phyloP scores from a whole-genome alignment of 2,888 invertebrate species.

The Chromoteleia sp. region DNA sequence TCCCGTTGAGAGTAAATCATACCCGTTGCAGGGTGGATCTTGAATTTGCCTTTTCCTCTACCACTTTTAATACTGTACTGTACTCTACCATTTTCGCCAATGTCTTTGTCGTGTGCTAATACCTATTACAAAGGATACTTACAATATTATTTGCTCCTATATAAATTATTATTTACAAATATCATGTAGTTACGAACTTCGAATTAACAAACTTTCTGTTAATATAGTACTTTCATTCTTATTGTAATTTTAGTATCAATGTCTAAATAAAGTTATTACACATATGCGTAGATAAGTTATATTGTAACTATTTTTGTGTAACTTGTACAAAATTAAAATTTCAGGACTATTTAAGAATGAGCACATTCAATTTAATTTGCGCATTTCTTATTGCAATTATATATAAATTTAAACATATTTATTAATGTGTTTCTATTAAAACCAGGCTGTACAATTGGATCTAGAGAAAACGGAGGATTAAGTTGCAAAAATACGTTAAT shows the following conservation, averaged over 20 bases:
- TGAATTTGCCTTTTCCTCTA: constrained; percentile 91
- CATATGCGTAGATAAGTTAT: constrained; percentile 6
- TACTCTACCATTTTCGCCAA: constrained; percentile 92
- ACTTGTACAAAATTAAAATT: background rate
- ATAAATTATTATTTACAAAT: background rate
- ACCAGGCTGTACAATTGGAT: background rate
- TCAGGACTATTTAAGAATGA: too few species aligned
- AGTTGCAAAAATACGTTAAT: constrained; percentile 40
- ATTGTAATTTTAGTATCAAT: constrained; percentile 16
- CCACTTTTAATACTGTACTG: constrained; percentile 93
- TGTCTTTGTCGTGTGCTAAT: constrained; percentile 93
- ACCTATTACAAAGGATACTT: constrained; percentile 86
- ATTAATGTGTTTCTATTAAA: too few species aligned
- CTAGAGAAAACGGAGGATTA: background rate
- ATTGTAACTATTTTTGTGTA: constrained; percentile 3
- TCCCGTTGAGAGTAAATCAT: constrained; percentile 91
- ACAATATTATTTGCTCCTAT: background rate
- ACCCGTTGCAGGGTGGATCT: constrained; percentile 92
- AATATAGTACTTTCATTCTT: constrained; percentile 4
- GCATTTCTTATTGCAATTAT: too few species aligned
- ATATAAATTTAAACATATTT: too few species aligned
- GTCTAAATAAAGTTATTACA: constrained; percentile 17
- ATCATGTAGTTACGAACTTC: background rate
- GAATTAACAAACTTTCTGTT: background rate
- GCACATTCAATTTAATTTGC: too few species aligned